These are phyloP conservation scores for Calephelis nemesis DNA, from an alignment of 1,140 invertebrate genomes.

Conservation along the genomic window DNA sequence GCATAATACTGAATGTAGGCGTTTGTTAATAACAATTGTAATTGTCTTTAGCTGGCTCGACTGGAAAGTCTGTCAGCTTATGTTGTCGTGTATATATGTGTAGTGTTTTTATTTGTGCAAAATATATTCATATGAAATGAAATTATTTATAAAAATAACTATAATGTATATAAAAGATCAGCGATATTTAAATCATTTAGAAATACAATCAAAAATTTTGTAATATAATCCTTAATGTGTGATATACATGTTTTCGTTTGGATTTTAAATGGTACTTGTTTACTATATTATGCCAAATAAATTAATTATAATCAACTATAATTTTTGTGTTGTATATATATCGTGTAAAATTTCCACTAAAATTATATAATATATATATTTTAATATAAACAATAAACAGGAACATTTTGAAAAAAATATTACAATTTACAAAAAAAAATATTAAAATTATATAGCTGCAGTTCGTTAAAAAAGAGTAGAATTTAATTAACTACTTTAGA, in stretches of 20 bases:
- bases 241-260: not conserved
- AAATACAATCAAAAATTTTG: constrained; percentile 5
- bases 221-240: not conserved
- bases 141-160: not conserved
- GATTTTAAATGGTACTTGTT: not conserved
- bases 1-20: constrained; percentile 1
- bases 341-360: too few species aligned
- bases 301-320: too few species aligned
- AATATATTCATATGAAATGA: constrained; percentile 7
- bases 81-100: constrained; percentile 4
- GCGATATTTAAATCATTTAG: constrained; percentile 1
- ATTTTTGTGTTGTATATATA: too few species aligned
- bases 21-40: not conserved
- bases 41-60: not conserved
- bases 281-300: not conserved
- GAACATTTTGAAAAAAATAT: too few species aligned
- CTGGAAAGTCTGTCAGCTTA: not conserved
- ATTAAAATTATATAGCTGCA: too few species aligned
- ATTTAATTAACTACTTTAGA: too few species aligned
- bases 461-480: too few species aligned
- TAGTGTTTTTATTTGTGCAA: constrained; percentile 4
- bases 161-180: constrained; percentile 2
- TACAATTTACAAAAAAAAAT: too few species aligned
- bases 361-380: too few species aligned
- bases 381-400: too few species aligned